Evolutionary conservation across 1,140 invertebrate genomes (phyloP), one percentile per base, ranked within the genome.

Genomic region (Brevipalpus yothersi): DNA sequence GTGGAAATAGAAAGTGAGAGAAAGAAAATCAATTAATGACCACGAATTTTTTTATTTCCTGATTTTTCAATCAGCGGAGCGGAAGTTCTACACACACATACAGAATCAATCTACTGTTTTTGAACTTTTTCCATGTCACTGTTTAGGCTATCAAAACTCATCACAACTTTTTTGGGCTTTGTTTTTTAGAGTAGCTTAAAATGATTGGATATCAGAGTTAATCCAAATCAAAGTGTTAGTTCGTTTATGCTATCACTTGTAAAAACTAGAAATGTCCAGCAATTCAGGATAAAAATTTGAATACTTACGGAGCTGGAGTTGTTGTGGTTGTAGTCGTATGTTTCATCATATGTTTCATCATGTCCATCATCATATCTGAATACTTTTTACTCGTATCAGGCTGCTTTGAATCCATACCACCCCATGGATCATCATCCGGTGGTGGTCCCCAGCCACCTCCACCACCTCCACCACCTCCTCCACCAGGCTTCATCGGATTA

Each of bases 401-500:
- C 31, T 31, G 31, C 31, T 31, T 31, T 31, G 31, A 31, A 31
- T 31, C 31, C 17, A 21, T 59, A 63, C 62, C 66, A 8, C 86
- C 90, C 63, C 86, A 31, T 31, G 31, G 31, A 31, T 31, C 31
- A 31, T 31, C 31, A 31, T 31, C 31, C 5, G 31, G 31, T 31
- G 31, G 31, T 31, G 31, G 31, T 31, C 31, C 31, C 31, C 31
- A 31, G 31, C 31, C 31, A 31, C 31, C 31, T 3, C 31, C 49
- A 17, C 21, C n/a, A 51, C 49, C 49, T 2, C 12, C 76, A 71
- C 92, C 88, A 1, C 88, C 88, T 10, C 88, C 87, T 17, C 88
- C 88, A 12, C 87, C 88, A 69, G 90, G 87, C 83, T 93, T 89
- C 47, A 93, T 84, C 62, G 88, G 75, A 51, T 51, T 17, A 17